A percentile compares a stretch with the other conserved stretches of the same genome.
These are phyloP conservation scores for Bombyx mori DNA, from an alignment of 1,140 invertebrate species.

Conservation along the genomic window DNA sequence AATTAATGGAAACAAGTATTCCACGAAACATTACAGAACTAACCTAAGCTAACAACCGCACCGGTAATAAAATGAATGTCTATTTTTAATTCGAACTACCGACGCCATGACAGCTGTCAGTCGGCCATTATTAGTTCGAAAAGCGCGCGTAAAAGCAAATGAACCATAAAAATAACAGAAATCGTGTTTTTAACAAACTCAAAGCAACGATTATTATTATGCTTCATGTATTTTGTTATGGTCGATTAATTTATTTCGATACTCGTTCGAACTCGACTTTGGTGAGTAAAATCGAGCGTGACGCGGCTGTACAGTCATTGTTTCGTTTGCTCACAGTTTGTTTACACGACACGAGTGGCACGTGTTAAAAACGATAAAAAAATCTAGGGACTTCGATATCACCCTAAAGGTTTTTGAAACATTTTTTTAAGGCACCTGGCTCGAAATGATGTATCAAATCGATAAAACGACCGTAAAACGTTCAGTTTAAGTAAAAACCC, in stretches of 20 bases:
- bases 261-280: background rate
- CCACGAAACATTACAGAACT: constrained; percentile 11
- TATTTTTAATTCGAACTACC: constrained; percentile 64
- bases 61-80: constrained; percentile 49
- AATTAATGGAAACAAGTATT: too few species aligned
- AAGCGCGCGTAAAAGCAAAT: constrained; percentile 44
- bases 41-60: constrained; percentile 36
- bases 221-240: constrained; percentile 25
- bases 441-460: constrained; percentile 19
- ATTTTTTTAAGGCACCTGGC: constrained; percentile 24
- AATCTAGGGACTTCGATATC: too few species aligned
- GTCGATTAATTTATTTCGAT: constrained; percentile 29
- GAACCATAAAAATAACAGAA: constrained; percentile 61
- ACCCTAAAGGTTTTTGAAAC: background rate
- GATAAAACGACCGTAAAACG: constrained; percentile 27
- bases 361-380: constrained; percentile 25
- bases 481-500: constrained; percentile 40
- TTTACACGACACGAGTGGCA: constrained; percentile 30
- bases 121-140: constrained; percentile 36
- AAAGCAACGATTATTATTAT: constrained; percentile 15
- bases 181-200: constrained; percentile 39
- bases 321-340: constrained; percentile 20
- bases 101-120: constrained; percentile 53
- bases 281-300: constrained; percentile 16
- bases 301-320: constrained; percentile 14